Conservation (phyloP, 2,797 vertebrate genomes). For the Sylvia borin region DNA sequence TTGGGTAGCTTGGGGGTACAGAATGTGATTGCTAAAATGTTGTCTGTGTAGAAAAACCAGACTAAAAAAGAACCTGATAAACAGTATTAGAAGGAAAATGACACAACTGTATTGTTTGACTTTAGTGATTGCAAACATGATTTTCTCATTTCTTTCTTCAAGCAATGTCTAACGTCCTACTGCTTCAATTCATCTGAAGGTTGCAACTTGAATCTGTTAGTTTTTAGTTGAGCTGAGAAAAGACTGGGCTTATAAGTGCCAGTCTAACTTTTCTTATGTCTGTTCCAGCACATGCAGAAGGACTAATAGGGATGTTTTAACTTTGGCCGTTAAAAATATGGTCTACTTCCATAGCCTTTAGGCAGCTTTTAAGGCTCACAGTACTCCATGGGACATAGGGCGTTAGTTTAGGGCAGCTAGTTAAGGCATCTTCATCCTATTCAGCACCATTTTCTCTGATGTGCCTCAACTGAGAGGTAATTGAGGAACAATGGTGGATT, state of each 20-base stretch:
- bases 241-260: neutral
- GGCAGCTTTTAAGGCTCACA: neutral
- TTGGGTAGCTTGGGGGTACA: neutral
- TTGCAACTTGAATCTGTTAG: neutral
- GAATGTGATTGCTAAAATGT: neutral
- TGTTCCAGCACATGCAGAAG: neutral
- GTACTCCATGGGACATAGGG: neutral
- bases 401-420: neutral
- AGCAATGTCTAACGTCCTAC: neutral
- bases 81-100: neutral
- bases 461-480: neutral
- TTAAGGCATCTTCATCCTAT: neutral
- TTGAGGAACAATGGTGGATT: constrained; percentile 21
- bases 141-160: constrained; percentile 32
- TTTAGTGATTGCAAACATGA: neutral
- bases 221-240: constrained; percentile 12
- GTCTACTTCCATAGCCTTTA: neutral
- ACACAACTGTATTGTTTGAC: neutral
- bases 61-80: neutral
- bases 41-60: neutral
- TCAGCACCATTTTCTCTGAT: neutral
- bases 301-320: neutral
- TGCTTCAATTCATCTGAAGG: neutral
- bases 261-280: neutral
- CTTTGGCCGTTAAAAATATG: neutral